Base-by-base conservation (phyloP, 2,113 vertebrate species). In the Calidris pugnax region DNA sequence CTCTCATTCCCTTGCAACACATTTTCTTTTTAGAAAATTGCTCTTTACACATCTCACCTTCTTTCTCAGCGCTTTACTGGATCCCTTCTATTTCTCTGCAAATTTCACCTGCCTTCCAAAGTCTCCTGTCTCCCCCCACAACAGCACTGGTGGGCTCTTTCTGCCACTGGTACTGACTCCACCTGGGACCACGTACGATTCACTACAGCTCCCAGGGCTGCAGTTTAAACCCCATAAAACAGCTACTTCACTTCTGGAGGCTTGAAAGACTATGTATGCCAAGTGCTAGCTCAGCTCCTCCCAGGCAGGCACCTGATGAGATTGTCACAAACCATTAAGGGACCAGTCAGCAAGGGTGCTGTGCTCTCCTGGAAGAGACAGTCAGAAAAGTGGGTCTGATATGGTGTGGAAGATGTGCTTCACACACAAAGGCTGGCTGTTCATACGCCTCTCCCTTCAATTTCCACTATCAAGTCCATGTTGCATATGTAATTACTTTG, bases 181-280 rank as follows among this genome's bases (percentile, higher is more conserved):
- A 37, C 37, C 37, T 43, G 59, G 48, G 86, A 69, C 22, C 60
- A 51, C 3, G 72, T 37, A 86, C 30, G 4, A 62, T 30, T 77
- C 0, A 4, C 75, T 80, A 35, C 55, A 74, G 71, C 76, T 95
- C 72, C 93, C 93, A 81, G 60, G 56, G 74, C 66, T 87, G 60
- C 89, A 87, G 69, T 87, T 60, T 68, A 84, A 95, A 43, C 56
- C n/a, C 87, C 60, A 78, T 82, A 87, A 96, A 93, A 48, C 64
- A 78, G 73, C 80, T 85, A 32, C 91, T 85, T 90, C 6, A 2
- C 66, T 91, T 89, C 62, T 75, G 80, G 30, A 95, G 30, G 84
- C 73, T 68, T 48, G 60, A 75, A 93, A 72, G 77, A 32, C 35
- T 57, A n/a, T 1, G 28, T 12, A 35, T 57, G 45, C 59, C 71